Evolutionary conservation across 2,797 vertebrate genomes (phyloP).

Genomic region (Acanthurus leucopareius): DNA sequence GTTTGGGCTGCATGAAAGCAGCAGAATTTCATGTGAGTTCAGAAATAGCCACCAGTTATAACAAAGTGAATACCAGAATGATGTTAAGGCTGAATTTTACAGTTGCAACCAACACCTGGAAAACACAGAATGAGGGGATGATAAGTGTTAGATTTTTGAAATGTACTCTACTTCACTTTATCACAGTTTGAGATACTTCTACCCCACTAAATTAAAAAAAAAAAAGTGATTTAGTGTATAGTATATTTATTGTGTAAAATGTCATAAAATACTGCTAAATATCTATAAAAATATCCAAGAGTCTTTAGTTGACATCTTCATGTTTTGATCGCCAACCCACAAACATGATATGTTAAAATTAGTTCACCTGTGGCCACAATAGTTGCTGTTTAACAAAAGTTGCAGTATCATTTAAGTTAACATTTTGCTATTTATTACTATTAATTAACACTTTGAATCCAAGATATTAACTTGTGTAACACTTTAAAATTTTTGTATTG

Average conservation of each 20-base stretch:
- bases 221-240: no score
- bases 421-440: no score
- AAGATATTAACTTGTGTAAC: no score
- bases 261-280: background rate
- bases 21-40: constrained; percentile 16
- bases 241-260: background rate
- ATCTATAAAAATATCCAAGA: background rate
- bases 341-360: no score
- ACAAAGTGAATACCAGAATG: constrained; percentile 25
- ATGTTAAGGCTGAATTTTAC: constrained; percentile 17
- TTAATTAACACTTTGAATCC: no score
- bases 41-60: constrained; percentile 47
- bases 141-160: background rate
- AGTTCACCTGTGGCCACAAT: no score
- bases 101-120: background rate
- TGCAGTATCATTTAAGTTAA: no score
- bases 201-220: no score
- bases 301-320: background rate
- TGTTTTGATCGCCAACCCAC: background rate
- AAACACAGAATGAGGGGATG: background rate
- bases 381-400: no score
- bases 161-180: background rate
- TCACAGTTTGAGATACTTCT: background rate
- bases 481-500: no score
- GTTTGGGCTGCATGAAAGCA: constrained; percentile 24